Evolutionary conservation across 1,140 invertebrate genomes (phyloP).

Genomic region (Ylistrum balloti): DNA sequence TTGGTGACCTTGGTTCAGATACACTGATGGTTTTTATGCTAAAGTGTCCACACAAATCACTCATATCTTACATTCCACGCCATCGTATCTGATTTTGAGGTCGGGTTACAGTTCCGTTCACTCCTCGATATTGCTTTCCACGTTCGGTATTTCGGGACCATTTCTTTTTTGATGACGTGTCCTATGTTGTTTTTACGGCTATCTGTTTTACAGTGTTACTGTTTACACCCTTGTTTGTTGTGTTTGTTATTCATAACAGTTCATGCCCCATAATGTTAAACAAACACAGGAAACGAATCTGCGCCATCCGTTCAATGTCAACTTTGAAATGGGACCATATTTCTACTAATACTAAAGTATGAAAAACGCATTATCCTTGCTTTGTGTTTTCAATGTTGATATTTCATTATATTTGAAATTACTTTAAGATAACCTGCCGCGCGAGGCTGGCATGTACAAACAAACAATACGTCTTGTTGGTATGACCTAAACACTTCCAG

Average conservation of each 20-base stretch:
- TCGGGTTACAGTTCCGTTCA: too few species aligned
- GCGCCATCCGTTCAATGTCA: not conserved
- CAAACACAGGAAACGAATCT: not conserved
- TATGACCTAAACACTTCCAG: not conserved
- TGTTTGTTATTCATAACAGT: too few species aligned
- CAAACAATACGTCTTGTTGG: not conserved
- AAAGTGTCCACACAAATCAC: too few species aligned
- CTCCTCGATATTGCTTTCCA: too few species aligned
- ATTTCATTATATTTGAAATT: slow-evolving; percentile 36
- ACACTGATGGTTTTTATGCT: too few species aligned
- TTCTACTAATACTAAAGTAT: not conserved
- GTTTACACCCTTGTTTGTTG: not conserved
- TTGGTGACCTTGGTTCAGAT: too few species aligned
- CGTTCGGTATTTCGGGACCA: too few species aligned
- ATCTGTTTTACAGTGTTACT: not conserved
- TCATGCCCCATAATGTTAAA: slow-evolving; percentile 2
- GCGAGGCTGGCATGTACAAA: not conserved
- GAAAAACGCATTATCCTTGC: not conserved
- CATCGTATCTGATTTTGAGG: too few species aligned
- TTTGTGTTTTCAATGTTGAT: slow-evolving; percentile 25
- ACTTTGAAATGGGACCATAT: slow-evolving; percentile 24
- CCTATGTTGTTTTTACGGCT: not conserved
- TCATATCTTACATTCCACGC: too few species aligned
- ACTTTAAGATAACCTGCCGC: not conserved
- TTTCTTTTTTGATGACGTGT: not conserved